Evolutionary conservation across 2,888 invertebrate species (phyloP).

Genomic region (Adelognathus sp.): DNA sequence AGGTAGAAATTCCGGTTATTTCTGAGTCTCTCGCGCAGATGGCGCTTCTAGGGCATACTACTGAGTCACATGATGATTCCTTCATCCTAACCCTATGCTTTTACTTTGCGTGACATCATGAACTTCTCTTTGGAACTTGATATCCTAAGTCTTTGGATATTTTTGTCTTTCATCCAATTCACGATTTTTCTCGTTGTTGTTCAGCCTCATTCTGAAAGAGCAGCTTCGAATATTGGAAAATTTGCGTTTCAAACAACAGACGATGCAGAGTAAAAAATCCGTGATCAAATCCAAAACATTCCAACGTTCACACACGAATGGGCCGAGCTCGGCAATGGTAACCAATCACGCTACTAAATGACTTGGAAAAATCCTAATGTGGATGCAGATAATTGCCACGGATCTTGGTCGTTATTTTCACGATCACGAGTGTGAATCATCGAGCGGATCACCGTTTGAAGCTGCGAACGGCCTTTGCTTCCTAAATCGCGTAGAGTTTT

Average conservation of each 20-base stretch:
- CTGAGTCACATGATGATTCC: too few species aligned
- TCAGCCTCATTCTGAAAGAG: background rate
- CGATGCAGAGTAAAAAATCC: background rate
- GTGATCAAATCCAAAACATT: background rate
- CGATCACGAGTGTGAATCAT: background rate
- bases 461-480: background rate
- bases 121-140: too few species aligned
- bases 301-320: background rate
- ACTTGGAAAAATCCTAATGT: background rate
- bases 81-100: too few species aligned
- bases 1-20: too few species aligned
- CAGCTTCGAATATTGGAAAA: background rate
- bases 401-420: background rate
- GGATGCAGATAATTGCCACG: slow-evolving; percentile 8
- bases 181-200: too few species aligned
- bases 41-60: too few species aligned
- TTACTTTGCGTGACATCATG: too few species aligned
- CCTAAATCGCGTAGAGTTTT: background rate
- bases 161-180: too few species aligned
- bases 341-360: background rate
- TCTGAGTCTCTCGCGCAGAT: too few species aligned
- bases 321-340: background rate
- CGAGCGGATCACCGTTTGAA: background rate
- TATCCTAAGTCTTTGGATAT: too few species aligned
- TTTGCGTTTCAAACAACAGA: background rate